Base-by-base conservation (phyloP, 2,113 vertebrate genomes). In the Atherinomorus stipes region DNA sequence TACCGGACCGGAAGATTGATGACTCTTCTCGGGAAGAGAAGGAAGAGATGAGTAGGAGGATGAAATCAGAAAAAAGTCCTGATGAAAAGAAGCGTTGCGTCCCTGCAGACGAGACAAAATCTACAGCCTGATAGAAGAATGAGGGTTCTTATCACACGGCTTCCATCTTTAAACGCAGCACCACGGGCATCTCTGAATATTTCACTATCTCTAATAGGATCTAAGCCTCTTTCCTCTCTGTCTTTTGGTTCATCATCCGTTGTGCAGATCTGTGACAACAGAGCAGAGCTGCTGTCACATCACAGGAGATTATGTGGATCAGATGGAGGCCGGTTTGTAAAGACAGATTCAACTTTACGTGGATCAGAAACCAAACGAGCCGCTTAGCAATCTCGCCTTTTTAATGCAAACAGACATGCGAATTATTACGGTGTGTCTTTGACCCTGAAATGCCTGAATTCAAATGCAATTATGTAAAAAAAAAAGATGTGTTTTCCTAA, bases 1-100 rank as follows among this genome's bases (percentile, higher is more conserved):
- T 67, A 79, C 74, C 77, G 75, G 83, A 91, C 86, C 84, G 38
- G 85, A 78, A 89, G 88, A 90, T 89, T 93, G 90, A 92, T 91
- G 89, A 81, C 78, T 76, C 70, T 69, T 69, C 78, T 85, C 57
- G 47, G 83, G 72, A 50, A 56, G 78, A 73, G 74, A 64, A 51
- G 57, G 65, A 72, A 47, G 71, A 86, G 88, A 88, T 77, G 76
- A 4, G 13, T 40, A 51, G 31, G 2, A 19, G 15, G 26, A 47
- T 50, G 9, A 47, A 28, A 34, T 34, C 18, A 44, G 25, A 75
- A 69, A 75, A 73, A 78, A 71, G 69, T 77, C 77, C 62, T 67
- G 80, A 87, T 79, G 78, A 82, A 86, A 87, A 85, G 72, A 83
- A 66, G 22, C 75, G 40, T 45, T 4, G 13, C 53, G 21, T 64